phyloP scores from a whole-genome alignment of 2,888 invertebrate species.

The Tholera decimalis region DNA sequence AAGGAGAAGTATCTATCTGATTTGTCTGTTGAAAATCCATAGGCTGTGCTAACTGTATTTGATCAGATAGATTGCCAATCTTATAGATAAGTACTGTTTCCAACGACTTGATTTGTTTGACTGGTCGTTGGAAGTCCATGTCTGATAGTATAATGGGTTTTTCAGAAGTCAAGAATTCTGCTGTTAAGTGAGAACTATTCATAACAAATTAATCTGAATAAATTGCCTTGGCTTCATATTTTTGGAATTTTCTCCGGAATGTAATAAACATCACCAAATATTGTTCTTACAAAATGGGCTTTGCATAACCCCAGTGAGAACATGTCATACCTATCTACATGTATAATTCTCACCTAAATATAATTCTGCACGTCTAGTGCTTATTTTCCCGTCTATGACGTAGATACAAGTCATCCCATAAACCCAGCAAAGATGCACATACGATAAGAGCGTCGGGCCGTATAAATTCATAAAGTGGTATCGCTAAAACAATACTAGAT shows the following conservation, averaged over 20 bases:
- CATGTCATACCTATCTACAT: too few relatives aligned
- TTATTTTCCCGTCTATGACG: slow-evolving; percentile 17
- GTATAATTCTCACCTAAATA: background rate
- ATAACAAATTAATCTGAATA: too few relatives aligned
- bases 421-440: slow-evolving; percentile 36
- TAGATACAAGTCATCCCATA: slow-evolving; percentile 6
- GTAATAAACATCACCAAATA: too few relatives aligned
- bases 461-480: slow-evolving; percentile 49
- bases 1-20: background rate
- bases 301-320: too few relatives aligned
- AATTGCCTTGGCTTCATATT: too few relatives aligned
- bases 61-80: background rate
- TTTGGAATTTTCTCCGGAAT: too few relatives aligned
- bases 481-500: slow-evolving; percentile 58
- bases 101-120: background rate
- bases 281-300: too few relatives aligned
- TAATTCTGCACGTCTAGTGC: background rate
- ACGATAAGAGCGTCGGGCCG: slow-evolving; percentile 23
- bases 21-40: slow-evolving; percentile 1
- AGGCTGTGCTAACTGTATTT: background rate
- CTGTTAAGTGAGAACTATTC: background rate
- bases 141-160: background rate
- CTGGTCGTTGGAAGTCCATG: background rate
- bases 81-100: background rate
- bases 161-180: background rate